Percentiles rank a stretch among this genome's conserved stretches.
phyloP scores from a whole-genome alignment of 2,113 vertebrate genomes.

The Zootoca vivipara region DNA sequence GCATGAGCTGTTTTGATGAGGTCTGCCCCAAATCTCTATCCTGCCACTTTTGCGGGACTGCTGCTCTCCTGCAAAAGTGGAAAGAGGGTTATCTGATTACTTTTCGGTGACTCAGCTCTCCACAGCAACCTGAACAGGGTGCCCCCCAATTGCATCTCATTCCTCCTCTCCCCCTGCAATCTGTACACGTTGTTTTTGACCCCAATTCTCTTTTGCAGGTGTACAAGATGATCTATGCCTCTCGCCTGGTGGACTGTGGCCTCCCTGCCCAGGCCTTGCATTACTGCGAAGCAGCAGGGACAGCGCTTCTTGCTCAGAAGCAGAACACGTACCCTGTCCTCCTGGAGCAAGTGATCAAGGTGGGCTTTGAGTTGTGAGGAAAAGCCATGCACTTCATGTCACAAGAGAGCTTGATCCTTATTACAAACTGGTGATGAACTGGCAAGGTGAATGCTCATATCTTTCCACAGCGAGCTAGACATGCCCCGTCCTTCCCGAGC shows the following conservation, averaged over 20 bases:
- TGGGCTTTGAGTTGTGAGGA: conserved; percentile 55
- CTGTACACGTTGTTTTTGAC: rapidly evolving
- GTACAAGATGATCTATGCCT: conserved; percentile 91
- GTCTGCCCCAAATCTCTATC: not conserved
- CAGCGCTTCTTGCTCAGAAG: conserved; percentile 66
- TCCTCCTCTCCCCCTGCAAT: not conserved
- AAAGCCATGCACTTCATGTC: not conserved
- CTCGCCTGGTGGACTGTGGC: conserved; percentile 85
- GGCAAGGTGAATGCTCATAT: not conserved
- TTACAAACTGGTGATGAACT: not conserved
- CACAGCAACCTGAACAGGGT: too few species aligned
- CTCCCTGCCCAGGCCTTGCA: conserved; percentile 85
- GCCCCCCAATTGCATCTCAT: not conserved
- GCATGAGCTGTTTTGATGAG: not conserved
- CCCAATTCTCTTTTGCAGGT: conserved; percentile 71
- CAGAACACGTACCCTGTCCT: conserved; percentile 71
- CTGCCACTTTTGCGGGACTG: too few species aligned
- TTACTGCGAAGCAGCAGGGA: conserved; percentile 86
- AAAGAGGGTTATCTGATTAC: too few species aligned
- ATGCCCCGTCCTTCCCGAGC: not conserved
- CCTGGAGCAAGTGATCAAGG: conserved; percentile 83
- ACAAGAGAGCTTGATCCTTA: not conserved
- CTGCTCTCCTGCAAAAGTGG: too few species aligned
- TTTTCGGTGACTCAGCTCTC: too few species aligned
- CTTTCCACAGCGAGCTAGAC: too few species aligned